Conservation (phyloP, 1,140 invertebrate species). For the Camponotus vicinus region DNA sequence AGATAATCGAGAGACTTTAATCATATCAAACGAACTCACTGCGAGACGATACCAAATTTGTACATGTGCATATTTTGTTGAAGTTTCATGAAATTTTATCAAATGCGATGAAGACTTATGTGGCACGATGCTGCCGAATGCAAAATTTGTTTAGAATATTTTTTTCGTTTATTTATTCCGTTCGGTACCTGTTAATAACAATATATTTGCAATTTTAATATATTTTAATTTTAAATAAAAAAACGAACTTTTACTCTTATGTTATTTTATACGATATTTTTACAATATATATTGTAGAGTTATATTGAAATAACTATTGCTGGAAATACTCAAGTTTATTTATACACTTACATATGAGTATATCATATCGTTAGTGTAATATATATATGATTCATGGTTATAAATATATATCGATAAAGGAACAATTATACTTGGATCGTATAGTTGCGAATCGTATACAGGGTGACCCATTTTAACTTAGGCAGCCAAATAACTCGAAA, state of each 20-base stretch:
- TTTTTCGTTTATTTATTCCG: slow-evolving; percentile 2
- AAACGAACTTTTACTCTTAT: neutral
- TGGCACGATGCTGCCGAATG: neutral
- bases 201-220: neutral
- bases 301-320: neutral
- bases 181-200: neutral
- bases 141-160: neutral
- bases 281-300: neutral
- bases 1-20: neutral
- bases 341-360: neutral
- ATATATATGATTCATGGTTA: neutral
- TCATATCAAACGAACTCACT: neutral
- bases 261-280: neutral
- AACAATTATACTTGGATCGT: neutral
- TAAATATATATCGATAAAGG: neutral
- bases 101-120: neutral
- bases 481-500: too few species aligned
- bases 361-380: neutral
- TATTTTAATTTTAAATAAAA: too few species aligned
- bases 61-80: neutral
- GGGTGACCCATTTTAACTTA: too few species aligned
- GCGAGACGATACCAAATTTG: slow-evolving; percentile 1
- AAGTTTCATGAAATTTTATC: neutral
- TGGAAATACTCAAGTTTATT: neutral
- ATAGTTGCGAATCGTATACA: neutral